These are phyloP conservation scores for Leptopterna dolabrata DNA, from an alignment of 2,888 invertebrate genomes.

Conservation along the genomic window DNA sequence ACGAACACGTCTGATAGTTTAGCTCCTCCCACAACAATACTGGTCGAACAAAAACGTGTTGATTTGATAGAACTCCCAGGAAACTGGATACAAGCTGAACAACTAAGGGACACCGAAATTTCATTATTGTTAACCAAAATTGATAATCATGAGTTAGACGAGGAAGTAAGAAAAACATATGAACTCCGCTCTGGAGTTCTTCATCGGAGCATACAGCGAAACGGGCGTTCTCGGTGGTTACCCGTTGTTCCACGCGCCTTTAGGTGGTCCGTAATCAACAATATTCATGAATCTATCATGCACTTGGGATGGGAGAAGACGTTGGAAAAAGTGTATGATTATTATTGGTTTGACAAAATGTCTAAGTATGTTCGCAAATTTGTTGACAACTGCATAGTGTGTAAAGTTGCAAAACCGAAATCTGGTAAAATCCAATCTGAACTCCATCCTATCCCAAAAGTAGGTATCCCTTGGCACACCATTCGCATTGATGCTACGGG, in stretches of 20 bases:
- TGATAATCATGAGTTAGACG: not conserved
- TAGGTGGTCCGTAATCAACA: not conserved
- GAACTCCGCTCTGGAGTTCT: not conserved
- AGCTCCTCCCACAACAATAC: not conserved
- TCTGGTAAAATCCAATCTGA: not conserved
- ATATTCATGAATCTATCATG: no score
- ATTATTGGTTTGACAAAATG: not conserved
- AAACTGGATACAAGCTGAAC: not conserved
- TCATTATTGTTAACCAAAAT: not conserved
- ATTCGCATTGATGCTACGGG: not conserved
- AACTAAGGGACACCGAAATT: not conserved
- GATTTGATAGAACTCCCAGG: not conserved
- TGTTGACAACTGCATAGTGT: not conserved
- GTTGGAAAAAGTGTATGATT: not conserved
- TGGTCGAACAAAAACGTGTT: not conserved
- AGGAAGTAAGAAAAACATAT: not conserved
- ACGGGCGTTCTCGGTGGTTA: not conserved
- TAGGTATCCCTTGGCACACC: no score
- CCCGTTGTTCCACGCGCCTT: not conserved
- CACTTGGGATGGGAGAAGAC: not conserved
- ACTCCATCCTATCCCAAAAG: not conserved
- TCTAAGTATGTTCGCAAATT: not conserved
- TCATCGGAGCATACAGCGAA: not conserved
- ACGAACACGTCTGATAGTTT: no score
- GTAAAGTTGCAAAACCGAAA: not conserved